Base-by-base conservation (phyloP, 2,797 vertebrate species). In the Enteromius afrohamiltoni region DNA sequence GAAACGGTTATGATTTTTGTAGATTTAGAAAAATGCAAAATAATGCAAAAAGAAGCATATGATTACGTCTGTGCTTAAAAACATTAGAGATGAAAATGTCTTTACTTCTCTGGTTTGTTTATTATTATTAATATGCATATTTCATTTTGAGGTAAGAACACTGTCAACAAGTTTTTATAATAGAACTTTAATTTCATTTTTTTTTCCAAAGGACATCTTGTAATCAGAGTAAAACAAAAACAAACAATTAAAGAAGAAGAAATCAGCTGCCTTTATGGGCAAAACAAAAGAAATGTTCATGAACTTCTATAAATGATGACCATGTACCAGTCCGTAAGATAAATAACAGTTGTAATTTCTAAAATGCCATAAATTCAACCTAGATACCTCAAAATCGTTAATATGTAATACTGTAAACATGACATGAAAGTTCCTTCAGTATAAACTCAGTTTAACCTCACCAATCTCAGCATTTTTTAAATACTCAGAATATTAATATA, bases 231-330 rank as follows among this genome's bases (percentile, higher is more conserved):
- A 86, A 55, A 84, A 82, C 68, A 73, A 80, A 84, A 77, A 70
- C 55, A 73, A 76, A 81, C 73, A 86, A 67, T 31, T 60, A 83
- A 81, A 79, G 51, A 82, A 75, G 70, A 75, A 87, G 75, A 87
- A 83, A 86, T 83, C 87, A 88, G 87, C 87, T 88, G 87, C 87
- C 86, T 83, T 87, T 60, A 86, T 83, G 84, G 87, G 86, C 86
- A 86, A 87, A 87, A 71, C 37, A 80, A 86, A 84, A 85, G 42
- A 87, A 87, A 84, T 37, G 75, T 70, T 85, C 73, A 55, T 86
- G 74, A 85, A 75, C 80, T 79, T 74, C 58, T 82, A 77, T 85
- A 68, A 86, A 85, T 55, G 74, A 86, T 79, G 74, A 77, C 69
- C 87, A 88, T 62, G 77, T 71, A 69, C 49, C 80, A 77, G 62